phyloP scores from a whole-genome alignment of 2,888 invertebrate species.

The Stomorhina lunata region DNA sequence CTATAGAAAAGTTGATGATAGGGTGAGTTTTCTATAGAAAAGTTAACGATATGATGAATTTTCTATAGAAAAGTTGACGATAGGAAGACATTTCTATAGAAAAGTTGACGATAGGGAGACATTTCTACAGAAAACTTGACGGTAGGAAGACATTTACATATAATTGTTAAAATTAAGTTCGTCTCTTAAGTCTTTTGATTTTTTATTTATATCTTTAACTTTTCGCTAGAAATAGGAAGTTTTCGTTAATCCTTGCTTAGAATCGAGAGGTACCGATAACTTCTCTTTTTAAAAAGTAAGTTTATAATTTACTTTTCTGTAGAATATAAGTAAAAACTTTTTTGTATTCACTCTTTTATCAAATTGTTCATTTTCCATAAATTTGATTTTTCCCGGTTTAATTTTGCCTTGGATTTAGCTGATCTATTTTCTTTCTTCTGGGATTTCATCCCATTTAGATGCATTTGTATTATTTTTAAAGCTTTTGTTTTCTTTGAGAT shows the following conservation, averaged over 20 bases:
- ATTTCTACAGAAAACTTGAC: too few relatives aligned
- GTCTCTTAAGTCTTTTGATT: too few relatives aligned
- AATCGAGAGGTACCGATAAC: too few relatives aligned
- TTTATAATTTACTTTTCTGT: not conserved
- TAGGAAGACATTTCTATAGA: not conserved
- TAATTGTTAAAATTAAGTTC: too few relatives aligned
- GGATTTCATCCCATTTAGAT: not conserved
- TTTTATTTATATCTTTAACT: too few relatives aligned
- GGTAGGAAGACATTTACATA: too few relatives aligned
- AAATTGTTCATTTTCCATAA: not conserved
- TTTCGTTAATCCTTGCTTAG: too few relatives aligned
- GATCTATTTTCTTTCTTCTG: not conserved
- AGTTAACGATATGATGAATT: not conserved
- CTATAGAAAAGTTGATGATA: not conserved
- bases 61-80: not conserved
- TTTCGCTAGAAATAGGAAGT: too few relatives aligned
- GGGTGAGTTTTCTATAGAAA: not conserved
- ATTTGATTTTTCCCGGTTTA: not conserved
- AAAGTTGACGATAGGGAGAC: too few relatives aligned
- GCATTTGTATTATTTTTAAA: not conserved
- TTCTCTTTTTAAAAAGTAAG: not conserved
- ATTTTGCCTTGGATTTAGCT: not conserved
- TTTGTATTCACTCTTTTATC: not conserved
- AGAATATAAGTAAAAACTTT: not conserved
- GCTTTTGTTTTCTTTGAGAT: not conserved